Conservation (phyloP, 2,888 invertebrate genomes). For the Megalurothrips usitatus region DNA sequence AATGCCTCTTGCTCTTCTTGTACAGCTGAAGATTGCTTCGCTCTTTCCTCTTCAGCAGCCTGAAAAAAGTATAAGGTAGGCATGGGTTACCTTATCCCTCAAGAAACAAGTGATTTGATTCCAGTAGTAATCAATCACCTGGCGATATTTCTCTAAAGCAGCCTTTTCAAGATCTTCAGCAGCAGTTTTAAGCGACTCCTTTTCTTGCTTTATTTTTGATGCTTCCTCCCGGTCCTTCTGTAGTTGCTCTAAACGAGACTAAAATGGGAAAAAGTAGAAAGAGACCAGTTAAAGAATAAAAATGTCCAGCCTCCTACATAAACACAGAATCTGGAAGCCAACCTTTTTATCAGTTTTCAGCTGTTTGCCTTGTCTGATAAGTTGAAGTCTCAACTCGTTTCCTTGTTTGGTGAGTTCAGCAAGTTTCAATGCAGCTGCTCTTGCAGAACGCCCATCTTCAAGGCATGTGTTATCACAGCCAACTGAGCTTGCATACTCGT, state of each 20-base stretch:
- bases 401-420: conserved; percentile 76
- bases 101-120: conserved; percentile 44
- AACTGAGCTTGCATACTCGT: conserved; percentile 66
- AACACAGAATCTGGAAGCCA: conserved; percentile 32
- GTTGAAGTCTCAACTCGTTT: conserved; percentile 64
- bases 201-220: conserved; percentile 73
- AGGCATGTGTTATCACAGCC: conserved; percentile 73
- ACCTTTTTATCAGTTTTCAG: conserved; percentile 65
- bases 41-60: conserved; percentile 52
- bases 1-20: conserved; percentile 59
- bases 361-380: conserved; percentile 69
- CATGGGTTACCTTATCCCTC: not conserved
- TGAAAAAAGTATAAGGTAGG: conserved; percentile 34
- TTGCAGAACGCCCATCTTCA: conserved; percentile 72
- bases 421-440: conserved; percentile 65
- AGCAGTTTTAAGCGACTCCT: conserved; percentile 63
- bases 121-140: conserved; percentile 46
- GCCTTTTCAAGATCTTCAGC: conserved; percentile 69
- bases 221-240: conserved; percentile 70
- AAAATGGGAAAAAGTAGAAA: conserved; percentile 33
- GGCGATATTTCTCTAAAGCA: conserved; percentile 71
- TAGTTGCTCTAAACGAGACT: conserved; percentile 63
- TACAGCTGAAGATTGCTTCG: conserved; percentile 54
- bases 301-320: not conserved
- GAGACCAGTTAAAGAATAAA: not conserved